Evolutionary conservation across 2,797 vertebrate species (phyloP), one percentile per base, ranked within the genome.

Genomic region (Cossypha caffra): DNA sequence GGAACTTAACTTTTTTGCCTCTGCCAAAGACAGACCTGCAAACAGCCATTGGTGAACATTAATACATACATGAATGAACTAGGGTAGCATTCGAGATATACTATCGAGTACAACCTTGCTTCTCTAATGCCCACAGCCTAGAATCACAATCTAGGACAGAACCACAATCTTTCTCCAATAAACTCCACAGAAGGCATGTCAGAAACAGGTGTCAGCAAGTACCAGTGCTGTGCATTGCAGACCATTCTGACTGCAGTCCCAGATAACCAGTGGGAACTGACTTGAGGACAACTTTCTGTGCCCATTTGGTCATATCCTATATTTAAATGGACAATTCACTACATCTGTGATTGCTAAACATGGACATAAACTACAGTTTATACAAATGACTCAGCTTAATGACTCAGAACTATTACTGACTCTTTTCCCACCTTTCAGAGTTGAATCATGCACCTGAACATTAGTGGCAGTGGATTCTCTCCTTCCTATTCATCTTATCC

Each of bases 1-100:
- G 92, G 98, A 99, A 74, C 98, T 98, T 37, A 99, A 98, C 91
- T 99, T 99, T 80, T 90, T 98, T 33, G 98, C 98, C 64, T 99
- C 99, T 1, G 61, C 97, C 68, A 98, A 86, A 71, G 99, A 98
- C 19, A 99, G 98, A 96, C 99, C 99, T 99, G 87, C 50, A n/a
- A 93, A 89, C 28, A 94, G 59, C n/a, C 80, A 52, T 80, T 61
- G 26, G 33, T 82, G 72, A 89, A 25, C 25, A n/a, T 97, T 51
- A 96, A 72, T 38, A 59, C 28, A 86, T 3, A 11, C 14, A 11
- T 5, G 23, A 38, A 31, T 14, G 14, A 83, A 38, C 13, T 45
- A 38, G 48, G 21, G 16, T 35, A 78, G 68, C 18, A 58, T 23
- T 78, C 16, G 17, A 52, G 16, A 51, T 16, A 24, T 5, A 59